These are phyloP conservation scores for Squalus acanthias DNA, from an alignment of 2,797 vertebrate species.

Conservation along the genomic window DNA sequence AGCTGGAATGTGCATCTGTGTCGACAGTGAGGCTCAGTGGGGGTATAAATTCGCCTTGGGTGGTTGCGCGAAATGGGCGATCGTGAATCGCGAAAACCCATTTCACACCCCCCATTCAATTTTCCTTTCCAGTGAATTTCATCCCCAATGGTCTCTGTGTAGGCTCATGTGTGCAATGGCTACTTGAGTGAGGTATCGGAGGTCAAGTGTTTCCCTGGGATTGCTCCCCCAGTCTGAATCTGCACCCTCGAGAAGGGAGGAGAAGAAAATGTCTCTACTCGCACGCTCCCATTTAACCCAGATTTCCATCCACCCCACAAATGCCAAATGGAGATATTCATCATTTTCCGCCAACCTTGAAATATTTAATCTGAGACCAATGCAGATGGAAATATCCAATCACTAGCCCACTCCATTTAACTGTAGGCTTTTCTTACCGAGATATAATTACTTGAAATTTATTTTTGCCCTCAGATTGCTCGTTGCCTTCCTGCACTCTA, in stretches of 20 bases:
- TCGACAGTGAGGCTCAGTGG: not conserved
- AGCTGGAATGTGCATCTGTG: not conserved
- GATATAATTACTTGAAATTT: not conserved
- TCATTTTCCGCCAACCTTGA: not conserved
- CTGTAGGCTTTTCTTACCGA: not conserved
- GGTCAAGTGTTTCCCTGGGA: not conserved
- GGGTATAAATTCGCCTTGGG: not conserved
- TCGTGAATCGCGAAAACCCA: not conserved
- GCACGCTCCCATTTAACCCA: not conserved
- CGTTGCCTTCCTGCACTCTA: not conserved
- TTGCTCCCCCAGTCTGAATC: not conserved
- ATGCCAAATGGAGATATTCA: not conserved
- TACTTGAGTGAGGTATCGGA: not conserved
- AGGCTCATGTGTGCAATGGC: not conserved
- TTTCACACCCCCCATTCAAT: not conserved
- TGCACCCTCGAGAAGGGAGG: not conserved
- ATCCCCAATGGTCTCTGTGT: not conserved
- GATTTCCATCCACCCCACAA: not conserved
- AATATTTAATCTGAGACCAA: not conserved
- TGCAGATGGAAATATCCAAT: not conserved
- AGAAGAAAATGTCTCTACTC: not conserved
- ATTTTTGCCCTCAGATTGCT: not conserved
- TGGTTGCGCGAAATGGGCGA: no score
- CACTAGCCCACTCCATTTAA: not conserved
- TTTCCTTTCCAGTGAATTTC: not conserved